phyloP scores from a whole-genome alignment of 2,888 invertebrate genomes.

The Heliothis peltigera region DNA sequence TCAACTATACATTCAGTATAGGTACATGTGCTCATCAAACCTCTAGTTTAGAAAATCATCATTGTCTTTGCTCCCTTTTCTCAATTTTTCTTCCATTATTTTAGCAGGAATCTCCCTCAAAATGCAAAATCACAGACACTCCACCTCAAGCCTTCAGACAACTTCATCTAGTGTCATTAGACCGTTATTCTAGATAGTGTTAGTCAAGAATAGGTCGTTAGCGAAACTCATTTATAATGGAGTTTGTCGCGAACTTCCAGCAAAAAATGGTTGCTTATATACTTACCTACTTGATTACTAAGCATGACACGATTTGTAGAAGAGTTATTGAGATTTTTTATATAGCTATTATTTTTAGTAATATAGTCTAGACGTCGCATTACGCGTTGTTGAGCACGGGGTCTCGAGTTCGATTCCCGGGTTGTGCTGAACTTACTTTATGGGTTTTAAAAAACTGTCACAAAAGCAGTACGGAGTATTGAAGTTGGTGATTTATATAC shows the following conservation, averaged over 20 bases:
- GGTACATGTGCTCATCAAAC: no score
- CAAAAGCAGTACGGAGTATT: no score
- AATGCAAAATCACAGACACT: background rate
- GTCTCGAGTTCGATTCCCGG: no score
- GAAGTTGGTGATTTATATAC: no score
- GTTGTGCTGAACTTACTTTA: no score
- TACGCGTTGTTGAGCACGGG: no score
- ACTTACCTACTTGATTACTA: slow-evolving; percentile 12
- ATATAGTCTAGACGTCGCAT: no score
- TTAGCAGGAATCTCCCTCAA: background rate
- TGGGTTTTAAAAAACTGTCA: no score
- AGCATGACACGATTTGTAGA: background rate
- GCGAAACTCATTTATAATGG: slow-evolving; percentile 53
- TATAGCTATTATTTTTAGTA: background rate
- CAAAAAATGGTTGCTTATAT: slow-evolving; percentile 30
- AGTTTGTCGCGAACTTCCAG: slow-evolving; percentile 41
- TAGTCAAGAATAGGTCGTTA: slow-evolving; percentile 62
- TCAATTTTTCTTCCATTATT: no score
- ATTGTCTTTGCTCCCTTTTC: no score
- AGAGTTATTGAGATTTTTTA: slow-evolving; percentile 10
- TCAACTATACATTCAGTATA: no score
- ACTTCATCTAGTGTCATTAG: slow-evolving; percentile 63
- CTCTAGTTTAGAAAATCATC: no score
- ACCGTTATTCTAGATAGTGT: slow-evolving; percentile 59
- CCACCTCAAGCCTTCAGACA: slow-evolving; percentile 46